A percentile compares a stretch with the other conserved stretches of the same genome.
These are phyloP conservation scores for Riptortus pedestris DNA, from an alignment of 1,140 invertebrate species.

Conservation along the genomic window DNA sequence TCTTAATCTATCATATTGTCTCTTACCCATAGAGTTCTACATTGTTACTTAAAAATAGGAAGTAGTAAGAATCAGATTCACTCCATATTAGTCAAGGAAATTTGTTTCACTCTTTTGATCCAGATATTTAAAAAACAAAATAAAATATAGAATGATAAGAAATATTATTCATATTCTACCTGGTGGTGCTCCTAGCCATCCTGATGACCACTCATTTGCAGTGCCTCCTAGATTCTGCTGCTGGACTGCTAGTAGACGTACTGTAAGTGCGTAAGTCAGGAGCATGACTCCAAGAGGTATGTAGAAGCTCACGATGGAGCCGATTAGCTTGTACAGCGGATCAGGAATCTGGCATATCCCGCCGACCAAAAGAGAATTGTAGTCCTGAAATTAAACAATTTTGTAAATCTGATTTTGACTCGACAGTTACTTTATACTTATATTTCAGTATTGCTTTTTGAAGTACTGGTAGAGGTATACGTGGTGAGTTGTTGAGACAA, in stretches of 20 bases:
- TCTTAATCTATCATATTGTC: no score
- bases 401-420: not conserved
- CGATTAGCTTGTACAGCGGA: conserved; percentile 81
- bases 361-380: conserved; percentile 64
- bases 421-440: no score
- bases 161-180: not conserved
- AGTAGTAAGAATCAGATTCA: no score
- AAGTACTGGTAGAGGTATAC: no score
- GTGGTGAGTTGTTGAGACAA: no score
- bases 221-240: conserved; percentile 50
- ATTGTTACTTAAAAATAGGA: no score
- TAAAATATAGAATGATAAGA: no score
- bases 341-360: conserved; percentile 77
- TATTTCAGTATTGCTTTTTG: no score
- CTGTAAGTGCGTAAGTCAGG: conserved; percentile 82
- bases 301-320: conserved; percentile 90
- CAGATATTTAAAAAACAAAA: no score
- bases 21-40: no score
- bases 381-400: conserved; percentile 49
- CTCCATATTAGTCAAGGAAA: no score
- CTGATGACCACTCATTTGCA: conserved; percentile 45
- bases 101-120: no score
- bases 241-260: conserved; percentile 65
- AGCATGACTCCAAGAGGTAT: conserved; percentile 91
- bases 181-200: conserved; percentile 40